Percentiles rank a stretch among this genome's conserved stretches.
Evolutionary conservation across 2,113 vertebrate genomes (phyloP).

Genomic region (Scolopax mira): DNA sequence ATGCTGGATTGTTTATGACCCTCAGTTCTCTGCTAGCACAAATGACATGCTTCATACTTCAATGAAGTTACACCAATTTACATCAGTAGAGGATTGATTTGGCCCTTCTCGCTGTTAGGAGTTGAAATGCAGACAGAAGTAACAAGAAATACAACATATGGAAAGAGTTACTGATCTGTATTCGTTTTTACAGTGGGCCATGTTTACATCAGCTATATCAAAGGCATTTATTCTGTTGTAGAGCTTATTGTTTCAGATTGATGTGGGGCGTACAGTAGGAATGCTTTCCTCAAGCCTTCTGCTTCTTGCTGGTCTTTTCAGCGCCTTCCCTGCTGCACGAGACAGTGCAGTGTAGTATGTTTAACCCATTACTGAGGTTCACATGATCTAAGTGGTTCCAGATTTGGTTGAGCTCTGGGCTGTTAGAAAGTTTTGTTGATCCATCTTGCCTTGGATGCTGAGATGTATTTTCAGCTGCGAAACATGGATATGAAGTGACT

Average conservation of each 20-base stretch:
- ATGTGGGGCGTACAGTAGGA: not conserved
- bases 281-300: not conserved
- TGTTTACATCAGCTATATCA: not conserved
- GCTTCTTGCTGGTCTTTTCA: not conserved
- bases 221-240: not conserved
- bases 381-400: not conserved
- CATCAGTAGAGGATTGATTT: not conserved
- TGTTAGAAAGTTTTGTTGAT: not conserved
- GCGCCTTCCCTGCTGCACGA: not conserved
- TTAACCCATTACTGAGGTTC: not conserved
- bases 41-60: not conserved
- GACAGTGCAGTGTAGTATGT: not conserved
- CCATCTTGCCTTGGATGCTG: not conserved
- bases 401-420: too few relatives aligned
- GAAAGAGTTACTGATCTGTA: not conserved
- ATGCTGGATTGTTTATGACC: not conserved
- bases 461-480: constrained; percentile 4
- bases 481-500: not conserved
- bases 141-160: not conserved
- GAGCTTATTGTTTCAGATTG: not conserved
- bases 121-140: not conserved
- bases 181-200: not conserved
- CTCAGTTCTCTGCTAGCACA: not conserved
- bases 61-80: not conserved
- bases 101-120: not conserved